Evolutionary conservation across 2,113 vertebrate genomes (phyloP).

Genomic region (Nestor notabilis): DNA sequence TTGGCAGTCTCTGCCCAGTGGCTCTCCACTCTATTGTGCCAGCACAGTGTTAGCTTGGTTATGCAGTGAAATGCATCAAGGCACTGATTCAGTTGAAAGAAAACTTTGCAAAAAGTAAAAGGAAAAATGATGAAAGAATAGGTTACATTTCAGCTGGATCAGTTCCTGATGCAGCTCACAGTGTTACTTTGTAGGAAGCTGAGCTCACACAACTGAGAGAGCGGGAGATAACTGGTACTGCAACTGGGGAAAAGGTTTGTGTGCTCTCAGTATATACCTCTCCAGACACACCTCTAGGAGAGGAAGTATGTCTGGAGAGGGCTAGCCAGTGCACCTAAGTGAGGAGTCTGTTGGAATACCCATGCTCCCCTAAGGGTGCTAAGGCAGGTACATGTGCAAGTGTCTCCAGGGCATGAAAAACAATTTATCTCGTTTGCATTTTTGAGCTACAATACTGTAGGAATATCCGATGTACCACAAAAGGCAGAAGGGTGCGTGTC

Average conservation of each 20-base stretch:
- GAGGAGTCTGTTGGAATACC: fast-evolving
- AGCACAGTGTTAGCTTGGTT: not conserved
- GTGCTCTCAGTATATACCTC: not conserved
- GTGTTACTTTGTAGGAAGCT: not conserved
- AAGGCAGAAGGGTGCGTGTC: not conserved
- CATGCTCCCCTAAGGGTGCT: not conserved
- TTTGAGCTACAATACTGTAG: not conserved
- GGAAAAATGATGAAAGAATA: not conserved
- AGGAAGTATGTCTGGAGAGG: not conserved
- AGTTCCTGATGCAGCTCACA: not conserved
- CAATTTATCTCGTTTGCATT: not conserved
- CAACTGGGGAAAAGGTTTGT: not conserved
- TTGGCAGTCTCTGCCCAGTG: not conserved
- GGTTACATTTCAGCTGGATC: not conserved
- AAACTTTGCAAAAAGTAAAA: not conserved
- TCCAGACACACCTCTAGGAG: not conserved
- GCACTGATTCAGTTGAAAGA: not conserved
- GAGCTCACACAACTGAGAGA: not conserved
- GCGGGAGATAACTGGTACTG: not conserved
- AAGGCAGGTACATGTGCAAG: fast-evolving
- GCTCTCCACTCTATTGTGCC: not conserved
- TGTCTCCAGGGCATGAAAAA: not conserved
- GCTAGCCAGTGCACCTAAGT: not conserved
- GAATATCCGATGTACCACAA: not conserved
- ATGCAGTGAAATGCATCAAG: not conserved